Evolutionary conservation across 1,140 invertebrate genomes (phyloP), one percentile per base, ranked within the genome.

Genomic region (Drosophila kikkawai): DNA sequence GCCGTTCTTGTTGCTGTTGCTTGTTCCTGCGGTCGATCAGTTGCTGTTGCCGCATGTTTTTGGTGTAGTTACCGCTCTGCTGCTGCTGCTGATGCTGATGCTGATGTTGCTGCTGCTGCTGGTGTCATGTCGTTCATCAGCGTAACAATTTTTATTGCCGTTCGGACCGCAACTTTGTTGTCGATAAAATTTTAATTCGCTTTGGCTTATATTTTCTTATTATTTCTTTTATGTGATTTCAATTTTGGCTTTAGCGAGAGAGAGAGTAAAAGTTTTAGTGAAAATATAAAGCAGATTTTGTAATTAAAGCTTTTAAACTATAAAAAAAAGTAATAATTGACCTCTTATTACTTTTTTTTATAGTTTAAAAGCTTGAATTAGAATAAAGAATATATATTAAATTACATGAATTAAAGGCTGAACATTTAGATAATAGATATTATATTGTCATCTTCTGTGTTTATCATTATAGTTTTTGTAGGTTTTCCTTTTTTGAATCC

Each of bases 141-240:
- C 75, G 75, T 77, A 77, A 77, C 75, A 87, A 87, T 87, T 88
- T 87, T 88, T 77, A 77, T 77, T 78, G 67, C 75, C 29, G 59
- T 44, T 84, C 60, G 65, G 70, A 75, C 84, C 85, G 80, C 84
- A 88, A 90, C 77, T 80, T 90, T 84, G 85, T 88, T 88, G 84
- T 78, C 80, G 85, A 88, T 88, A 88, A 84, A 88, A 90, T 88
- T 88, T 88, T 90, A 88, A 88, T 88, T 84, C 78, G 68, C 80
- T 75, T 87, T 79, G 77, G 76, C 77, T 83, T 79, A 45, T 59
- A 55, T 76, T 68, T 80, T 74, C 68, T 75, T 55, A 29, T 42
- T 66, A 41, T 37, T 63, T 50, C 76, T 19, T 63, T 60, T 66
- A 51, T 81, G 66, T 41, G 64, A 63, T 42, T 76, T 75, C 64